Evolutionary conservation across 2,888 invertebrate species (phyloP), one percentile per base, ranked within the genome.

Genomic region (Lasioglossum pauxillum): DNA sequence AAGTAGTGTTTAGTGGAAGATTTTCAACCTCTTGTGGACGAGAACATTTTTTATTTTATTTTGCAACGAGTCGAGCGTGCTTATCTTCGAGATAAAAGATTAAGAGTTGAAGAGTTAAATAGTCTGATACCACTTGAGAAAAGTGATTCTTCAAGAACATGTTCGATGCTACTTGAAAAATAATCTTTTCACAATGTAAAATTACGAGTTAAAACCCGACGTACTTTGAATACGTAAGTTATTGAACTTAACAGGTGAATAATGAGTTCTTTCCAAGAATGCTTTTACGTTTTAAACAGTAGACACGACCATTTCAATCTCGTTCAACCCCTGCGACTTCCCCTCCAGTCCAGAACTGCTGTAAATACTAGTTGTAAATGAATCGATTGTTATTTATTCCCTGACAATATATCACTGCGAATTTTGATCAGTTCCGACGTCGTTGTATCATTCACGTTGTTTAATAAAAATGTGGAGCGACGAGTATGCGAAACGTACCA

Each of bases 321-420:
- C 3, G 35, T 35, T 31, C 67, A 35, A 67, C 35, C 19, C 19
- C 35, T 5, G 4, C 10, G 16, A 67, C 35, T 19, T 67, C 53
- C 23, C 27, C 16, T 16, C 5, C 60, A 16, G 16, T 60, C 27
- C 16, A 16, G 14, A 31, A 60, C 60, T 31, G 27, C 2, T 85
- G 84, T 85, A 85, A 31, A 77, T 79, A 83, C 64, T 64, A 49
- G 44, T 10, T 67, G 46, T 79, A 38, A 79, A 53, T 49, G 57
- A 49, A 60, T 7, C 67, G 31, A 76, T 23, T n/a, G 27, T 71
- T 75, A 84, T 84, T 84, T 84, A 84, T 84, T 84, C 31, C 23
- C 7, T n/a, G 75, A 75, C 49, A 27, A 60, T 57, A 8, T 35
- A 72, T 60, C 27, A 46, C 27, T 53, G 73, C 41, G 69, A 35